Percentiles rank a stretch among this genome's conserved stretches.
phyloP scores from a whole-genome alignment of 2,888 invertebrate species.

The Brachyptera putata region DNA sequence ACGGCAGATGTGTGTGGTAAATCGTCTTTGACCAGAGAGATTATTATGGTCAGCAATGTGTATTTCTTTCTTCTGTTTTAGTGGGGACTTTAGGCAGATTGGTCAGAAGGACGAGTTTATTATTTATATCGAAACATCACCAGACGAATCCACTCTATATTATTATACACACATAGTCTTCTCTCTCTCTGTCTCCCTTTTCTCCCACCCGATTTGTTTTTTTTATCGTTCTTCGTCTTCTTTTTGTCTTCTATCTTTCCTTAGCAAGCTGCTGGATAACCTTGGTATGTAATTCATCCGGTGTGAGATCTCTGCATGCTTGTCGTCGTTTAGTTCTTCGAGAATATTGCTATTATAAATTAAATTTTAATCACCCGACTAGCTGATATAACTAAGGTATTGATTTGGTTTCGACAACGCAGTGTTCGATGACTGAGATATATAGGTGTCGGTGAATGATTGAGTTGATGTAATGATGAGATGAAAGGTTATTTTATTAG shows the following conservation, averaged over 20 bases:
- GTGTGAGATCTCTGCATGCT: too few species aligned
- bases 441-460: too few species aligned
- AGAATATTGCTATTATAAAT: too few species aligned
- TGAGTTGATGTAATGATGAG: too few species aligned
- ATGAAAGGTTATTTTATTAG: too few species aligned
- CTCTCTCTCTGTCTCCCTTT: not conserved
- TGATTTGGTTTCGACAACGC: too few species aligned
- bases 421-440: too few species aligned
- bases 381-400: too few species aligned
- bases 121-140: not conserved
- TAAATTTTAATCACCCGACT: too few species aligned
- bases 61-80: not conserved
- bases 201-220: constrained; percentile 12
- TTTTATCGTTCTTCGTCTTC: not conserved
- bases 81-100: not conserved
- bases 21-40: constrained; percentile 2
- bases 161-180: too few species aligned
- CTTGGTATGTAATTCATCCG: not conserved
- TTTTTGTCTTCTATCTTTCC: not conserved
- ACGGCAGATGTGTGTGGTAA: constrained; percentile 18
- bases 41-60: constrained; percentile 16
- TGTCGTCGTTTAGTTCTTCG: too few species aligned
- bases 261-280: not conserved
- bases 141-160: too few species aligned
- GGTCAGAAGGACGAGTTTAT: constrained; percentile 1